Evolutionary conservation across 2,113 vertebrate genomes (phyloP).

Genomic region (Chaenogobius annularis): DNA sequence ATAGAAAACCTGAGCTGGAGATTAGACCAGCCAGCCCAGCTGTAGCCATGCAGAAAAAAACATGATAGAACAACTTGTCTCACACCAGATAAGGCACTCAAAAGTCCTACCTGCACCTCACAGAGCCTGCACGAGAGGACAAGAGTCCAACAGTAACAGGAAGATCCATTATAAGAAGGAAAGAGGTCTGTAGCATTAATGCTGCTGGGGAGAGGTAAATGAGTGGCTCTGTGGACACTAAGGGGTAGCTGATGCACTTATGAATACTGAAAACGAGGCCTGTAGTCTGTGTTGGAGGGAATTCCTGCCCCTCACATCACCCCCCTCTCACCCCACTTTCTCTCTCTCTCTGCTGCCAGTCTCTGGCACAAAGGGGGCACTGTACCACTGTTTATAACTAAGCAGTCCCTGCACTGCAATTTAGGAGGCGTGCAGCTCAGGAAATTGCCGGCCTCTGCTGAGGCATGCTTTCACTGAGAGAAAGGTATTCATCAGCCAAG

Average conservation of each 20-base stretch:
- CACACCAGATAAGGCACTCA: not conserved
- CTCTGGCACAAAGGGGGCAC: constrained; percentile 85
- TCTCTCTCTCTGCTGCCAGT: constrained; percentile 32
- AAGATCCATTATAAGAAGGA: constrained; percentile 21
- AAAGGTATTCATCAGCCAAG: constrained; percentile 89
- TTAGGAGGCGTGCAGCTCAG: constrained; percentile 92
- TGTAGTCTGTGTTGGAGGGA: constrained; percentile 75
- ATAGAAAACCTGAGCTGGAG: constrained; percentile 14
- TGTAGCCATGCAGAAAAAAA: constrained; percentile 5
- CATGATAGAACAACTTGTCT: constrained; percentile 4
- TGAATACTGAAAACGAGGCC: constrained; percentile 68
- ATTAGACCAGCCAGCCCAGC: constrained; percentile 1
- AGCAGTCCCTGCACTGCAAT: constrained; percentile 89
- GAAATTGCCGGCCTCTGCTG: constrained; percentile 92
- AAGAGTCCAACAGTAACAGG: constrained; percentile 12
- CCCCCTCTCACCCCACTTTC: constrained; percentile 12
- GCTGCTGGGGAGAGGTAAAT: constrained; percentile 18
- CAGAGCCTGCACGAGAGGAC: not conserved
- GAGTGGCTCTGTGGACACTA: constrained; percentile 37
- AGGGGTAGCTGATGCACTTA: constrained; percentile 42
- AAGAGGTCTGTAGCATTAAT: constrained; percentile 16
- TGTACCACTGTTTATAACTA: constrained; percentile 85
- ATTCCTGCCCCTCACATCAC: constrained; percentile 69
- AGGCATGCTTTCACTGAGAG: constrained; percentile 90
- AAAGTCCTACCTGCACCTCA: not conserved